Evolutionary conservation across 2,888 invertebrate genomes (phyloP).

Genomic region (Ashinkailepas kermadecensis): DNA sequence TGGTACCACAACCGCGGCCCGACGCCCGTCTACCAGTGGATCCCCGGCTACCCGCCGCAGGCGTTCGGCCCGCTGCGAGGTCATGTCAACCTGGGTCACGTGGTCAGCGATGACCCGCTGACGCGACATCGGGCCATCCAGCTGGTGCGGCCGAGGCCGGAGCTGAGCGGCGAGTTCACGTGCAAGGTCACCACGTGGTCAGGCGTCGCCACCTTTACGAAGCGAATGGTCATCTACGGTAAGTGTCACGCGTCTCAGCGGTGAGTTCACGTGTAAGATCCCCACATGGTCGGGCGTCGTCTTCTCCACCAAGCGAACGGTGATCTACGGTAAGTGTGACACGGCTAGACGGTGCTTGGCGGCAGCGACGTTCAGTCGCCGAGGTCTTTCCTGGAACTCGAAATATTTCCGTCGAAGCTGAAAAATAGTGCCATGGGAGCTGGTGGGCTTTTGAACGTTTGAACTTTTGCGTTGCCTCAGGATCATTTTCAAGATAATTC

Average conservation of each 20-base stretch:
- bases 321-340: conserved; percentile 54
- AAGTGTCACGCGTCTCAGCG: conserved; percentile 38
- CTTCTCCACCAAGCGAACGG: conserved; percentile 55
- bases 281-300: conserved; percentile 61
- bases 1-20: conserved; percentile 37
- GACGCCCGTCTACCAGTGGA: conserved; percentile 38
- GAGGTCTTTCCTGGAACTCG: too few relatives aligned
- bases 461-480: too few relatives aligned
- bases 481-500: too few relatives aligned
- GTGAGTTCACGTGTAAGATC: conserved; percentile 40
- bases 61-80: conserved; percentile 19
- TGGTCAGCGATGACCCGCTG: conserved; percentile 18
- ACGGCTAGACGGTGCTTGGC: too few relatives aligned
- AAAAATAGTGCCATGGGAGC: too few relatives aligned
- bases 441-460: too few relatives aligned
- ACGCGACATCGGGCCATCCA: conserved; percentile 62
- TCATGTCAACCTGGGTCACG: conserved; percentile 11
- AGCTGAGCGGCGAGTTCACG: conserved; percentile 63
- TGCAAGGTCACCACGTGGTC: conserved; percentile 62
- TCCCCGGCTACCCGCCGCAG: conserved; percentile 35
- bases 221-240: conserved; percentile 61
- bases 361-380: too few relatives aligned
- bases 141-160: conserved; percentile 57
- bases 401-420: too few relatives aligned
- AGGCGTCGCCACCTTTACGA: conserved; percentile 57